Conservation (phyloP, 1,140 invertebrate species). For the Temnothorax curvispinosus region DNA sequence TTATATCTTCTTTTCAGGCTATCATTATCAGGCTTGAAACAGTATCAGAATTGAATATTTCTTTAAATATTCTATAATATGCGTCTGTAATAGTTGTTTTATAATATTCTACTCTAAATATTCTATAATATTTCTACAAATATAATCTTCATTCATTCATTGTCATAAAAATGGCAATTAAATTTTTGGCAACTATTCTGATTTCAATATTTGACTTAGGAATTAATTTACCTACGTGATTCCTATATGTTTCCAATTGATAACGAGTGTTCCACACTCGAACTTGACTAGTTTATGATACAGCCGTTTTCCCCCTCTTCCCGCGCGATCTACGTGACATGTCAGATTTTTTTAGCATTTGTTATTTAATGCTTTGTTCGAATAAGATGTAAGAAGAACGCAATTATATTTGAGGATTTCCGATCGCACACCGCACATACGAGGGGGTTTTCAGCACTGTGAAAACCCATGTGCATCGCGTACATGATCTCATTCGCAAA, state of each 20-base stretch:
- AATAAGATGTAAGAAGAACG: neutral
- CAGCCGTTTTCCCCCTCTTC: neutral
- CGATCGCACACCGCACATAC: neutral
- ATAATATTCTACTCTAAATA: no score
- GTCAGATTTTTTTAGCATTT: neutral
- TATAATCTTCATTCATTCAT: neutral
- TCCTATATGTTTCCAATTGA: neutral
- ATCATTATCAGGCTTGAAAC: neutral
- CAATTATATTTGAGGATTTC: neutral
- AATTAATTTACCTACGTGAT: neutral
- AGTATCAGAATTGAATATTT: neutral
- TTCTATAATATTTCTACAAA: neutral
- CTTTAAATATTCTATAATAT: neutral
- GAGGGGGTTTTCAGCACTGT: neutral
- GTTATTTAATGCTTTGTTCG: neutral
- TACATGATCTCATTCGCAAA: slow-evolving; percentile 4
- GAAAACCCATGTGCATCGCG: slow-evolving; percentile 14
- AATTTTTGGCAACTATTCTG: neutral
- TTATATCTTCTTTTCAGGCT: neutral
- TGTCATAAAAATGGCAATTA: neutral
- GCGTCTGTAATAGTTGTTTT: no score
- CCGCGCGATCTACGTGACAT: neutral
- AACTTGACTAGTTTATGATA: neutral
- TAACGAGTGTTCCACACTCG: neutral
- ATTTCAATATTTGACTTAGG: neutral